Percentiles rank a stretch among this genome's conserved stretches.
phyloP scores from a whole-genome alignment of 2,888 invertebrate genomes.

The Ferrisia virgata region DNA sequence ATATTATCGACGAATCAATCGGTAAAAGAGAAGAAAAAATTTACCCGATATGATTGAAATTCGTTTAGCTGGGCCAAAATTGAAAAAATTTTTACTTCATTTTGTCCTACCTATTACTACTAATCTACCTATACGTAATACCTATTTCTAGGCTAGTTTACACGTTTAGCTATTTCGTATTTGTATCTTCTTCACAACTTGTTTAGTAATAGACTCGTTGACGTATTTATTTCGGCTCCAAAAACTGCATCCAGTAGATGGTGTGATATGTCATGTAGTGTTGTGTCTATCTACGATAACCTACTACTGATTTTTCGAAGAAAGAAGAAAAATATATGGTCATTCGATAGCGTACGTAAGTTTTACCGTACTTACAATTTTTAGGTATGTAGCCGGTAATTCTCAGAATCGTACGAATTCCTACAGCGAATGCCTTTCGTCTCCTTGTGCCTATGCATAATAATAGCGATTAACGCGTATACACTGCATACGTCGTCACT shows the following conservation, averaged over 20 bases:
- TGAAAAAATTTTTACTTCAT: neutral
- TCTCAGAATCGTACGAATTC: neutral
- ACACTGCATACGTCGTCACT: too few species aligned
- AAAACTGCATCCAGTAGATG: too few species aligned
- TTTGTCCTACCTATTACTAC: neutral
- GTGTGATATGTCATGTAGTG: too few species aligned
- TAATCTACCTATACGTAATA: neutral
- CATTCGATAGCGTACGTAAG: too few species aligned
- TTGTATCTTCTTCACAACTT: neutral
- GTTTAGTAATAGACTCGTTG: neutral
- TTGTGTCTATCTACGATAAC: too few species aligned
- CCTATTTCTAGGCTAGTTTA: neutral
- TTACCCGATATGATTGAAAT: conserved; percentile 14
- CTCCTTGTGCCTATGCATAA: neutral
- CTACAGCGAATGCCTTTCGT: neutral
- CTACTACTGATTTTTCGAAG: too few species aligned
- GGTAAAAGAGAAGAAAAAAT: neutral
- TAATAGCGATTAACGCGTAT: neutral
- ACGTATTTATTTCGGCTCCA: neutral
- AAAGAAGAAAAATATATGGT: too few species aligned
- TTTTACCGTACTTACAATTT: neutral
- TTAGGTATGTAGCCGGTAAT: neutral
- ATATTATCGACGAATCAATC: conserved; percentile 7
- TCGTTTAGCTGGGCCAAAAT: neutral
- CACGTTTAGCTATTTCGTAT: neutral